phyloP scores from a whole-genome alignment of 2,797 vertebrate genomes.

The Notoglanidium macrostoma region DNA sequence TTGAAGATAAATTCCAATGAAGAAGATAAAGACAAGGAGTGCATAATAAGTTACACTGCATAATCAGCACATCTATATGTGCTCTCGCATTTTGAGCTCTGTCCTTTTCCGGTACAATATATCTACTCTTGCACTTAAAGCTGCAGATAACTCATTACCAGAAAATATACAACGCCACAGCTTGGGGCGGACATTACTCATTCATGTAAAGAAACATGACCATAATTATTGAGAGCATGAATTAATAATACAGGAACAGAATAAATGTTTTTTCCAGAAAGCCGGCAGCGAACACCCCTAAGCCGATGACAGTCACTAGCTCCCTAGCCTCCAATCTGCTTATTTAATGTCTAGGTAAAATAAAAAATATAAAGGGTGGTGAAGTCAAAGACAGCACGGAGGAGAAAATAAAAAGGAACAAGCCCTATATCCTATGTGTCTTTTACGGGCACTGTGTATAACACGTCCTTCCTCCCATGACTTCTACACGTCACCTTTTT shows the following conservation, averaged over 20 bases:
- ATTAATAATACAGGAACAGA: constrained; percentile 42
- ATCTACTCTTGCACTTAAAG: background rate
- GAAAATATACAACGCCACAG: constrained; percentile 20
- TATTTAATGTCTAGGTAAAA: constrained; percentile 7
- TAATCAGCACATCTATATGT: background rate
- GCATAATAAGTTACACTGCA: background rate
- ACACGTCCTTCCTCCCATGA: background rate
- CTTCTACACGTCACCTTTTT: background rate
- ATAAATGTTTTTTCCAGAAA: constrained; percentile 13
- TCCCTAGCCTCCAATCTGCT: background rate
- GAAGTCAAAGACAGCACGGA: background rate
- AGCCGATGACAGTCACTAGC: background rate
- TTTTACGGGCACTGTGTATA: background rate
- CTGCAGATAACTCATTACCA: constrained; percentile 22
- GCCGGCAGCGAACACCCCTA: constrained; percentile 11
- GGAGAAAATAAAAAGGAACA: background rate
- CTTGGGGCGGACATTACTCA: constrained; percentile 6
- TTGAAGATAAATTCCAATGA: background rate
- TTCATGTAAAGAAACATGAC: constrained; percentile 41
- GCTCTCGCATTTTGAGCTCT: background rate
- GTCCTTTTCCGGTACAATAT: background rate
- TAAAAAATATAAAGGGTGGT: background rate
- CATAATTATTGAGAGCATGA: constrained; percentile 25
- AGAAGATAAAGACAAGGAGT: background rate
- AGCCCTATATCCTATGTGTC: background rate